Base-by-base conservation (phyloP, 2,113 vertebrate species). In the Scolopax mira region DNA sequence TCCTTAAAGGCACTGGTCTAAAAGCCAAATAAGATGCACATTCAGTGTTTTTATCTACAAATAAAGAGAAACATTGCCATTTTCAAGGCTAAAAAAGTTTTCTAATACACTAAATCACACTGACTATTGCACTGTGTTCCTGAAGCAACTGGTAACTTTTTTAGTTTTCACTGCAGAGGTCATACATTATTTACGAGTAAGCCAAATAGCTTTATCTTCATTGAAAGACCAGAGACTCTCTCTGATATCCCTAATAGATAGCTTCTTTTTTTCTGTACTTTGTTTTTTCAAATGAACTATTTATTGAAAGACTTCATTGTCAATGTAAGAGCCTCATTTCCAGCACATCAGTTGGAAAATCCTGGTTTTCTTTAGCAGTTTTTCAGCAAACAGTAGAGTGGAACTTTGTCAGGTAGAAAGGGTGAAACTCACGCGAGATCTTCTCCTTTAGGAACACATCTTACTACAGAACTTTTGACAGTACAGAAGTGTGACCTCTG, bases 161-260 rank as follows among this genome's bases (percentile, higher is more conserved):
- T 85, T 33, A 75, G 49, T 39, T 84, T 87, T 86, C n/a, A 48
- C 33, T 89, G 57, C 18, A 72, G 52, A 87, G 35, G 8, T 2
- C 7, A 77, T 96, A 37, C 10, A 82, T 89, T 85, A 94, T 89
- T 91, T 89, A 95, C 88, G 17, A 95, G 49, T 18, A 78, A 88
- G 18, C 2, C 57, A 93, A 79, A 39, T 42, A 90, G 15, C 49
- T 96, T 91, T 74, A 74, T 64, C 81, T 87, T 91, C 79, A 93
- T 82, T 85, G 73, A 89, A 91, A 79, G 39, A 81, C 25, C 33
- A 55, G 55, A 61, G 31, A 87, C 7, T 70, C 54, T 88, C 58
- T 65, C 10, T 84, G 61, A 72, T 44, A 85, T 35, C 44, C 39
- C 31, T 69, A 27, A 64, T 35, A 87, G 46, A 74, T 15, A 2